Evolutionary conservation across 2,888 invertebrate species (phyloP).

Genomic region (Diplolepis rosae): DNA sequence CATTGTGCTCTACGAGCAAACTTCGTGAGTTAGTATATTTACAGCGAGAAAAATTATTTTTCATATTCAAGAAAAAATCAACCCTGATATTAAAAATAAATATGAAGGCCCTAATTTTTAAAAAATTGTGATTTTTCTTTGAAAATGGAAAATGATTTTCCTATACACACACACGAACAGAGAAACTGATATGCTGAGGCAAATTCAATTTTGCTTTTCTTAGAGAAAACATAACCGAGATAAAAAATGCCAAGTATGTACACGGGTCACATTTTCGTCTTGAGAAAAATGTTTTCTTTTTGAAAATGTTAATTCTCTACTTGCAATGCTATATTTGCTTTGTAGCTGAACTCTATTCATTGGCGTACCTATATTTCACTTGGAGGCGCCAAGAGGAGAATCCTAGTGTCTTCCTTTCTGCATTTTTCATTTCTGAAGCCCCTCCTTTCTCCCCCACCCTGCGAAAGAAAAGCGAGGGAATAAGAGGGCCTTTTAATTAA

Average conservation of each 20-base stretch:
- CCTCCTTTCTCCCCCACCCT: slow-evolving; percentile 4
- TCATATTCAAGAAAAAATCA: slow-evolving; percentile 6
- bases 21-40: background rate
- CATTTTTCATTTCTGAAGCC: slow-evolving; percentile 10
- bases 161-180: slow-evolving; percentile 6
- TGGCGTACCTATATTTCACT: slow-evolving; percentile 25
- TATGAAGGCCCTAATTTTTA: background rate
- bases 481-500: background rate
- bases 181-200: slow-evolving; percentile 9
- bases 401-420: slow-evolving; percentile 24
- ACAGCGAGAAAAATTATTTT: background rate
- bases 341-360: slow-evolving; percentile 12
- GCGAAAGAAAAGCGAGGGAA: slow-evolving; percentile 14
- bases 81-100: too few species aligned
- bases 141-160: background rate
- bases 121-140: background rate
- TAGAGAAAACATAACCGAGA: background rate
- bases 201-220: slow-evolving; percentile 23
- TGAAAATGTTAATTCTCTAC: background rate
- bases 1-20: slow-evolving; percentile 3
- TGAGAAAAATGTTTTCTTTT: slow-evolving; percentile 22
- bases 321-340: background rate
- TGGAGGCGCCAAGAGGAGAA: slow-evolving; percentile 30
- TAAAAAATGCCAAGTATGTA: background rate
- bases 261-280: slow-evolving; percentile 12